Conservation (phyloP, 1,140 invertebrate species). For the Brachystomella parvula region DNA sequence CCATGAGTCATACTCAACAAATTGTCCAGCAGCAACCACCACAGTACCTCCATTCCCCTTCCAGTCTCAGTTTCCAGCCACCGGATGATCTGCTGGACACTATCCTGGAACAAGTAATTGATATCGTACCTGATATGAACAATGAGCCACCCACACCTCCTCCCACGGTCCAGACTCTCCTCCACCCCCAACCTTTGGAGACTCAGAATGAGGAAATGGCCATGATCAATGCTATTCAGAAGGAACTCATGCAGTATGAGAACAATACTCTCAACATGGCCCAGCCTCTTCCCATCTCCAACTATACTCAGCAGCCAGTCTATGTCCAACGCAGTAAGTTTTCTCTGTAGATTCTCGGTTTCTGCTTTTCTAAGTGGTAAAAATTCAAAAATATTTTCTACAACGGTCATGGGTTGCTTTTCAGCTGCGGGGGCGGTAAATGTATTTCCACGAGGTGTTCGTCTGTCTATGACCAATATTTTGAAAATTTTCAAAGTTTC, state of each 20-base stretch:
- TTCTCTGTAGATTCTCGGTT: too few species aligned
- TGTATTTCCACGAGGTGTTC: too few species aligned
- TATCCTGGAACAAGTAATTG: constrained; percentile 74
- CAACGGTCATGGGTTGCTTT: too few species aligned
- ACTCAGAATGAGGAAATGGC: constrained; percentile 57
- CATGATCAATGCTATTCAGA: constrained; percentile 74
- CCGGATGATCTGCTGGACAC: constrained; percentile 67
- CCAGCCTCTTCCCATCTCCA: constrained; percentile 12
- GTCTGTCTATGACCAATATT: too few species aligned
- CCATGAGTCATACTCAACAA: constrained; percentile 49
- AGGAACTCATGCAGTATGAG: constrained; percentile 76
- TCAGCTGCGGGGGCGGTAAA: too few species aligned
- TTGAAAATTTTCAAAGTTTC: too few species aligned
- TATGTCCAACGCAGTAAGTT: constrained; percentile 2
- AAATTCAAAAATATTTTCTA: too few species aligned
- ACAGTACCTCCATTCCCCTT: constrained; percentile 2
- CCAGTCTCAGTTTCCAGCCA: constrained; percentile 45
- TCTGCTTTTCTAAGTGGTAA: too few species aligned
- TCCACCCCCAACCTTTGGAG: neutral
- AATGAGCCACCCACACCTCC: neutral
- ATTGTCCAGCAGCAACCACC: constrained; percentile 22
- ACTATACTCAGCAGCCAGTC: constrained; percentile 14
- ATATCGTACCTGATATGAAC: constrained; percentile 57
- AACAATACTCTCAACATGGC: constrained; percentile 41
- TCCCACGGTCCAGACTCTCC: neutral